Base-by-base conservation (phyloP, 2,888 invertebrate genomes). In the Hyles lineata region DNA sequence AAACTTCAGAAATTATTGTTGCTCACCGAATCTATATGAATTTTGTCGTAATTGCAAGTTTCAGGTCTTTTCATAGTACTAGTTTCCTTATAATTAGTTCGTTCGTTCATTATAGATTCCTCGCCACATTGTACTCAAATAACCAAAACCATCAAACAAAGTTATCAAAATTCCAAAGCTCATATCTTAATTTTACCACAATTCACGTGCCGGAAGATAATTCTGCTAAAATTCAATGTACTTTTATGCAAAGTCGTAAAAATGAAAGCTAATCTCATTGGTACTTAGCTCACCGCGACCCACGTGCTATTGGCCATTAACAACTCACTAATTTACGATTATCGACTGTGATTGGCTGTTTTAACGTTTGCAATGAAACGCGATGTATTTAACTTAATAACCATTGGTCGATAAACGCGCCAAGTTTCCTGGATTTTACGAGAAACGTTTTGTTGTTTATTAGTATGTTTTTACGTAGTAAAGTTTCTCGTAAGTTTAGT, bases 221-320 rank as follows among this genome's bases (percentile, higher is more conserved):
- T 43, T 21, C 21, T 21, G 21, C 43, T 21, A 63, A 63, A 43
- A 63, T 43, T 43, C 63, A 63, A 63, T 63, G 21, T 32, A 63
- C 63, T 43, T 63, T 63, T 43, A 63, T 21, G 63, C 25, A 35
- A 70, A 29, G 35, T 62, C 23, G 63, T 63, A 73, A 73, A 74
- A 76, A 73, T 72, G 73, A 76, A 73, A 74, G 73, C 72, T 70
- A 76, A 73, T 67, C 43, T 69, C 50, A 63, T 59, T 25, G 43
- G 55, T 21, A 58, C 62, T 43, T 61, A 19, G 61, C 72, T 74
- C 61, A 74, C 69, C 72, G 55, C 72, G 75, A 70, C 69, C 29
- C 61, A 63, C 43, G 67, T 62, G 70, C 69, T 23, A 58, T 71
- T 62, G 69, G 29, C 75, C 61, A 75, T 74, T 43, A 70, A 70